Evolutionary conservation across 2,797 vertebrate genomes (phyloP), one percentile per base, ranked within the genome.

Genomic region (Gadopsis marmoratus): DNA sequence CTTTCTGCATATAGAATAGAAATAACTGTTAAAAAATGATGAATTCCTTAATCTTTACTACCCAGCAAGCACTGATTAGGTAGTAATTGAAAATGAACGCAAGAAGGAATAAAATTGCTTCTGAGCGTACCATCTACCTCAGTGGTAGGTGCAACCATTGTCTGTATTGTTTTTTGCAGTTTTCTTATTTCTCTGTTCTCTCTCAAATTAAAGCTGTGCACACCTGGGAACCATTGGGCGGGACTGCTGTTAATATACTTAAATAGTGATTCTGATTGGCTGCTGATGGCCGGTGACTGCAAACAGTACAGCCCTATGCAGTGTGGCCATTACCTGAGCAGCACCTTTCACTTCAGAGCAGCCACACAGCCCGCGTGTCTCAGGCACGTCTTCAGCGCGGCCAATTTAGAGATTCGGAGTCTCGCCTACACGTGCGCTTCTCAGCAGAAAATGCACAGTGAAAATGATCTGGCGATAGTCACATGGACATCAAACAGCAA

Each of bases 61-160:
- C 48, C 39, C 56, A 85, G 67, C 56, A 51, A 62, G 26, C 21
- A 39, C n/a, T 64, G 73, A 87, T 86, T 67, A 84, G 63, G 58
- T 10, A 8, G 72, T 53, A 79, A 88, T 65, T 66, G 51, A 75
- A 79, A 86, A 31, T 47, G 23, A 83, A 81, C 53, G 63, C 13
- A 66, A 61, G 65, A 59, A 73, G 3, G 10, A 16, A 66, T 45
- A 39, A 26, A 74, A 69, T 53, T 35, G 29, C 12, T 54, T 43
- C 45, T 13, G 54, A 54, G 41, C 45, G 14, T 51, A 12, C 19
- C n/a, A 19, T 54, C 51, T 37, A 41, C 43, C 55, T 53, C 5
- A 21, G 31, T 12, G 16, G 31, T 23, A 12, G 47, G 19, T 35
- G 10, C 17, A 43, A 50, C 8, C 11, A n/a, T 47, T 56, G 35